Percentiles rank a stretch among this genome's conserved stretches.
Evolutionary conservation across 1,140 invertebrate genomes (phyloP).

Genomic region (Drosophila yakuba): DNA sequence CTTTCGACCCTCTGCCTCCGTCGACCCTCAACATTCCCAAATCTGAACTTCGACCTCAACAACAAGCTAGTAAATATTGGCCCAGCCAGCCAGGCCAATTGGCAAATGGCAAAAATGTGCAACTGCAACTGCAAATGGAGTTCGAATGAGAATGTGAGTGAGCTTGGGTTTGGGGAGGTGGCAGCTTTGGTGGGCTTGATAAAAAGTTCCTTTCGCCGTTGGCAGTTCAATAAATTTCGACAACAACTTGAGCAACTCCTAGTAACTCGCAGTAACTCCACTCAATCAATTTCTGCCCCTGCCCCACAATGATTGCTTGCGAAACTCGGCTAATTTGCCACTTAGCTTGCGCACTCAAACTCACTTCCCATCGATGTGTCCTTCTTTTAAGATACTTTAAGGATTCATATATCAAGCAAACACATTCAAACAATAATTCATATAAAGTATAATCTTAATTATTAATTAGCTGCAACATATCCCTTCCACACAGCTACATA

Average conservation of each 20-base stretch:
- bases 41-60: constrained; percentile 41
- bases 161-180: neutral
- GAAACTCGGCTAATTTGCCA: constrained; percentile 60
- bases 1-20: constrained; percentile 5
- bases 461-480: neutral
- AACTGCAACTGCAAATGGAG: constrained; percentile 34
- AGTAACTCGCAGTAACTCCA: constrained; percentile 13
- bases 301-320: constrained; percentile 12
- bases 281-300: constrained; percentile 21
- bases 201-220: constrained; percentile 39
- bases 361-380: constrained; percentile 38
- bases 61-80: constrained; percentile 60
- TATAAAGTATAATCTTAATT: neutral
- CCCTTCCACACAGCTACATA: constrained; percentile 90
- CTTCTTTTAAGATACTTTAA: too few species aligned
- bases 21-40: neutral
- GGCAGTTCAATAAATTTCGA: constrained; percentile 73
- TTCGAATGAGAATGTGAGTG: constrained; percentile 7
- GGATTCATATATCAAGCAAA: too few species aligned
- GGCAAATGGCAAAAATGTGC: constrained; percentile 59
- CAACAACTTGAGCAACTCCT: constrained; percentile 67
- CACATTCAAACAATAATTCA: too few species aligned
- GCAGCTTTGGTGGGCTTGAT: constrained; percentile 19
- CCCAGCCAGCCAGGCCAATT: constrained; percentile 35
- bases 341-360: constrained; percentile 36